These are phyloP conservation scores for Lasioglossum vierecki DNA, from an alignment of 2,888 invertebrate species.

Conservation along the genomic window DNA sequence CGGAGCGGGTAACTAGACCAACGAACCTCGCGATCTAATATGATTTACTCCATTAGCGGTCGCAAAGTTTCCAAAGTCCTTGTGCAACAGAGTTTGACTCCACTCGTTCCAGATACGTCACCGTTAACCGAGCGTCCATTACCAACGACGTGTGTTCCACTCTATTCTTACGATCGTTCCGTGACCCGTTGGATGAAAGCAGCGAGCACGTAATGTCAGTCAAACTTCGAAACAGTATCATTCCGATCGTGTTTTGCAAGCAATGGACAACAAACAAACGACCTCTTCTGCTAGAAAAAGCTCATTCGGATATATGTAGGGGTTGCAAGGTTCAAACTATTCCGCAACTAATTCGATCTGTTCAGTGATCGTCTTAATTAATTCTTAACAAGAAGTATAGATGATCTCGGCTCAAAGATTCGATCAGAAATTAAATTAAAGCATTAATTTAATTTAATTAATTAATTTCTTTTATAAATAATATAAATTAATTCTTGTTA, in stretches of 20 bases:
- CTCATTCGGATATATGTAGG: background rate
- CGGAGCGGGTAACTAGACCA: background rate
- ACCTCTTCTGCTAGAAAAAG: background rate
- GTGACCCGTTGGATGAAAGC: constrained; percentile 36
- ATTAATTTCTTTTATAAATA: no score
- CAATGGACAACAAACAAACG: constrained; percentile 20
- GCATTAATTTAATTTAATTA: no score
- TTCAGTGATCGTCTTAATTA: no score
- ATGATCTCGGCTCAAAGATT: no score
- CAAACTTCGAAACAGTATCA: constrained; percentile 66
- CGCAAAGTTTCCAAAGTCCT: background rate
- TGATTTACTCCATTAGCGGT: background rate
- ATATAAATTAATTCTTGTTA: no score
- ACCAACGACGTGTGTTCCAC: background rate
- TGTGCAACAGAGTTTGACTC: background rate
- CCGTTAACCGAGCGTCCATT: constrained; percentile 4
- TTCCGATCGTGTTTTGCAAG: constrained; percentile 14
- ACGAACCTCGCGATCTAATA: background rate
- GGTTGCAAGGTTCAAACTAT: background rate
- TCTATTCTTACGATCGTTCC: constrained; percentile 12
- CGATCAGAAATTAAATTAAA: no score
- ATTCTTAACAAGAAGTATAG: no score
- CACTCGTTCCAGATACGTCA: constrained; percentile 3
- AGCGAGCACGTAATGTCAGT: constrained; percentile 39
- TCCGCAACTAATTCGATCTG: background rate